Base-by-base conservation (phyloP, 2,888 invertebrate species). In the Tortricodes alternella region DNA sequence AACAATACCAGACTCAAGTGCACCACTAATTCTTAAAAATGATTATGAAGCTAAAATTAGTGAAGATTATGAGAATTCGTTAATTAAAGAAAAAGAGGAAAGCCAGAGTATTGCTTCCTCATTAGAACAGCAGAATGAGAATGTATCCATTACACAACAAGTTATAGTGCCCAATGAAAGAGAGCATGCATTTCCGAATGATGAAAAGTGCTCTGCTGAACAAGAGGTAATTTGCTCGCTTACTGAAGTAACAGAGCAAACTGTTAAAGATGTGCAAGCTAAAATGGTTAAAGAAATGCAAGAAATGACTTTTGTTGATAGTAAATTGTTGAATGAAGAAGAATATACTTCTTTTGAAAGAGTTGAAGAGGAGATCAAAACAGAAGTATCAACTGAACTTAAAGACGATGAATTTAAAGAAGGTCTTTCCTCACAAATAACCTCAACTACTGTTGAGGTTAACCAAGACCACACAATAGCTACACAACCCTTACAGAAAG, bases 351-450 rank as follows among this genome's bases (percentile, higher is more conserved):
- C 35, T 3, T 16, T 8, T 8, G n/a, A 24, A 27, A 11, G 9
- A 7, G 7, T 15, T 13, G 24, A 44, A 29, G 19, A 44, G n/a
- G n/a, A n/a, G n/a, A n/a, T n/a, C n/a, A n/a, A n/a, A n/a, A n/a
- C 61, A 35, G 62, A 66, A 34, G 21, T 29, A 24, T n/a, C n/a
- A n/a, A 16, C 43, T 18, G 60, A 39, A 46, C 34, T 50, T 27
- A 27, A 59, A 39, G 50, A 16, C n/a, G 46, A 21, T 46, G 23
- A 16, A 32, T 39, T 11, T 23, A 18, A 39, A 6, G 21, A 13
- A 37, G 18, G n/a, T n/a, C n/a, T n/a, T n/a, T n/a, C n/a, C n/a
- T n/a, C n/a, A n/a, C n/a, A n/a, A n/a, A n/a, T n/a, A n/a, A n/a
- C n/a, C n/a, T n/a, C n/a, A n/a, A n/a, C n/a, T n/a, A n/a, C n/a